Evolutionary conservation across 2,113 vertebrate genomes (phyloP).

Genomic region (Elephas maximus): DNA sequence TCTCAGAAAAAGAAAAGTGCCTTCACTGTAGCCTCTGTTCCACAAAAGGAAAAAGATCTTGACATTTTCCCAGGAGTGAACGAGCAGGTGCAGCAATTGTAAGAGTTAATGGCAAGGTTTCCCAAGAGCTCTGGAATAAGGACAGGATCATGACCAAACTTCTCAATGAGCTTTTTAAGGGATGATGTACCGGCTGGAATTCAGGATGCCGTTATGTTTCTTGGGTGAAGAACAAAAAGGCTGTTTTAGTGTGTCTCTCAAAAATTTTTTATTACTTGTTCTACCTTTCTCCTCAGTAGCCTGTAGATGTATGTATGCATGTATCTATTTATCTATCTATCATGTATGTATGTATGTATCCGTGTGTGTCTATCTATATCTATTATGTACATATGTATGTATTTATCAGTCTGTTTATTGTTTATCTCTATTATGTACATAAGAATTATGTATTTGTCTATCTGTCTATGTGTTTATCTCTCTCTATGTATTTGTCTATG

Average conservation of each 20-base stretch:
- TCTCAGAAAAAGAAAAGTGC: conserved; percentile 65
- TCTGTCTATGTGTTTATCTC: background rate
- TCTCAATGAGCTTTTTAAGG: conserved; percentile 57
- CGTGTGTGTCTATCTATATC: background rate
- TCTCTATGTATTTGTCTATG: no score
- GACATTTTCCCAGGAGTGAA: conserved; percentile 76
- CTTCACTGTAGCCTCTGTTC: conserved; percentile 42
- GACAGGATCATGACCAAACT: conserved; percentile 17
- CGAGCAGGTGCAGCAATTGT: conserved; percentile 66
- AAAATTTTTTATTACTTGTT: background rate
- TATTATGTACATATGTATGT: background rate
- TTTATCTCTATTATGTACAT: background rate
- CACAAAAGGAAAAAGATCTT: conserved; percentile 72
- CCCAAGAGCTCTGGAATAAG: conserved; percentile 67
- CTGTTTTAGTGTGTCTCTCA: background rate
- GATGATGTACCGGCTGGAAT: background rate
- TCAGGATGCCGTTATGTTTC: background rate
- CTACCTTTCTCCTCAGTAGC: background rate
- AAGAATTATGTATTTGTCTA: background rate
- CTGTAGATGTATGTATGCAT: background rate
- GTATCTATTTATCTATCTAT: no score
- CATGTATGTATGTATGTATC: background rate
- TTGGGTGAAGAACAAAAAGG: background rate
- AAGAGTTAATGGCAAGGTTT: conserved; percentile 63
- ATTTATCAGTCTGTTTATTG: background rate